Base-by-base conservation (phyloP, 2,113 vertebrate genomes). In the Oophaga pumilio region DNA sequence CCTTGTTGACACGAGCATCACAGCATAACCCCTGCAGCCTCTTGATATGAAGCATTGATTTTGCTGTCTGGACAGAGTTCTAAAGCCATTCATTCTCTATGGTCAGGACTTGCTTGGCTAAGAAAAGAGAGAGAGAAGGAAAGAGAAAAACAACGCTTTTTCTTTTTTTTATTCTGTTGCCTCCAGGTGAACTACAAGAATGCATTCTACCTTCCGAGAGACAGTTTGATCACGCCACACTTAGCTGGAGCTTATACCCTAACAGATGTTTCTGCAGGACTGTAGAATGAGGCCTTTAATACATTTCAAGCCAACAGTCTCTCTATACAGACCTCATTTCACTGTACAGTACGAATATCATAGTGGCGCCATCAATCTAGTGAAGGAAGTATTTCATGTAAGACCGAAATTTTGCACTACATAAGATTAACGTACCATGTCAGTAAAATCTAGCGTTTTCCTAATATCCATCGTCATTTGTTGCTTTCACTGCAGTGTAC, bases 1-100 rank as follows among this genome's bases (percentile, higher is more conserved):
- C 96, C 97, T 98, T 99, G 97, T 99, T 99, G 98, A 99, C 97
- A 97, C 96, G 96, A 97, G 97, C 97, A 97, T 94, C 96, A 95
- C 96, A 97, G 95, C 95, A 97, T 98, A 97, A 98, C 97, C 97
- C 97, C 98, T 96, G 96, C 97, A 98, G 97, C 97, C 96, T 97
- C 96, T 96, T 97, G 96, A 97, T 99, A 98, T 99, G 97, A 99
- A 95, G 94, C 97, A 99, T 99, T 97, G 98, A 99, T 99, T 99
- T 99, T 99, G 96, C 97, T 98, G 98, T 99, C 98, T 93, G 93
- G 94, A 94, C 92, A 93, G 95, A 92, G 95, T 93, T 95, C 96
- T 95, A 95, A 97, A 97, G 94, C 96, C 96, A 99, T 99, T 97
- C 97, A 98, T 99, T 98, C 97, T 97, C 94, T 96, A 95, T 95